phyloP scores from a whole-genome alignment of 2,113 vertebrate genomes.

The Barbus barbus region DNA sequence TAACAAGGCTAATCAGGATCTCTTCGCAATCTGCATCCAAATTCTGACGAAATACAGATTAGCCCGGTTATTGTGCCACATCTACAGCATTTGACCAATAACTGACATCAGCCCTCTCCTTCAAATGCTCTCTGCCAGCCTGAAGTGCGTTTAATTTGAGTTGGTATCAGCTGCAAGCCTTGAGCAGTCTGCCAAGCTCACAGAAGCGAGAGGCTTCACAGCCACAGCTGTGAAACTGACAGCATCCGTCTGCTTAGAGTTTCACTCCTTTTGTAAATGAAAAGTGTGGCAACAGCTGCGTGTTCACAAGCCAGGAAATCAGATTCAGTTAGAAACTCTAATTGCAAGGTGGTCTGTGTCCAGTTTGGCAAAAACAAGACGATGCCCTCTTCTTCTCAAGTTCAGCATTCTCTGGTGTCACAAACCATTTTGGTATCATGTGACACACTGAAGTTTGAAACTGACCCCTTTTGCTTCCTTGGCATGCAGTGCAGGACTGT shows the following conservation, averaged over 20 bases:
- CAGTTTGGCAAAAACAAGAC: background rate
- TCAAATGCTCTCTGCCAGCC: background rate
- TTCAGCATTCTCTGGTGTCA: constrained; percentile 17
- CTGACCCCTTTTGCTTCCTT: constrained; percentile 11
- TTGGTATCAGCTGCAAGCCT: constrained; percentile 22
- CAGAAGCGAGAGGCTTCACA: constrained; percentile 12
- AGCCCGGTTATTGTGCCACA: background rate
- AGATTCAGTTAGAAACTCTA: background rate
- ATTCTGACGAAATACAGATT: constrained; percentile 7
- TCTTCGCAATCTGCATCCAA: background rate
- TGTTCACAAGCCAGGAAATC: constrained; percentile 25
- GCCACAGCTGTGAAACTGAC: constrained; percentile 44
- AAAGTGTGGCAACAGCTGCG: constrained; percentile 42
- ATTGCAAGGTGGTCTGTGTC: background rate
- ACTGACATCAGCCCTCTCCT: background rate
- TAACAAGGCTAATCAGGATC: constrained; percentile 8
- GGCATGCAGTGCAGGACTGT: background rate
- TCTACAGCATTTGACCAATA: background rate
- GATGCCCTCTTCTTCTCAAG: background rate
- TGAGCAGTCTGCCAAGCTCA: constrained; percentile 11
- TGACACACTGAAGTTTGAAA: constrained; percentile 5
- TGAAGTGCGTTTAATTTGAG: constrained; percentile 38
- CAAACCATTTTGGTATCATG: background rate
- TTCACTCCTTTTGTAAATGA: constrained; percentile 24
- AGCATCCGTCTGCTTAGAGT: constrained; percentile 5